Evolutionary conservation across 2,888 invertebrate species (phyloP), one percentile per base, ranked within the genome.

Genomic region (Pollenia angustigena): DNA sequence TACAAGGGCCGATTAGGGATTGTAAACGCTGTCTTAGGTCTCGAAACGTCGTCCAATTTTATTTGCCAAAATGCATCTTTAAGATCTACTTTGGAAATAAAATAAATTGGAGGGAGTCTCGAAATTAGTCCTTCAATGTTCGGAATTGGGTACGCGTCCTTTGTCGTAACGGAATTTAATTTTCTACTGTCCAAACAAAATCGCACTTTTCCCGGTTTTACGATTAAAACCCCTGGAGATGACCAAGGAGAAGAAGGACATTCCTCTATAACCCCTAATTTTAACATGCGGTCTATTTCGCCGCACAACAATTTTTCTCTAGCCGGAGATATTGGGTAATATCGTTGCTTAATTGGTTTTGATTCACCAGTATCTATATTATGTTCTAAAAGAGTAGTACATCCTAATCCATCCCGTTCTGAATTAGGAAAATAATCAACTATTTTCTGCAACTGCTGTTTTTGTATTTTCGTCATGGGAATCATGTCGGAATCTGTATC

Each of bases 41-140:
- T 44, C 6, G 64, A 64, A 18, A 12, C 12, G 18, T 46, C 64
- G 16, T 18, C 18, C 18, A 46, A 46, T 64, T 64, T 64, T 11
- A 64, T 64, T 46, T 64, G 64, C 64, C 64, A 64, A 64, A 64
- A 64, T n/a, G 18, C 18, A 18, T 18, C 18, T 18, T 18, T 18
- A 18, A 18, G 14, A 52, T 75, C 75, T 4, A 60, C 60, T 75
- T 18, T 18, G 18, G 18, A 18, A 18, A 18, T 18, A 16, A 18
- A 75, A 16, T 32, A 75, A 75, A 62, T 62, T 75, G 62, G 75
- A 62, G 62, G 75, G 62, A 60, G 75, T 40, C 75, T 62, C 12
- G 75, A 60, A 40, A 75, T 75, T 12, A 62, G 48, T 60, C 48
- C 62, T 40, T 75, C 40, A 16, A 74, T 74, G 16, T 74, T 74